Evolutionary conservation across 2,113 vertebrate species (phyloP).

Genomic region (Sclerurus mexicanus): DNA sequence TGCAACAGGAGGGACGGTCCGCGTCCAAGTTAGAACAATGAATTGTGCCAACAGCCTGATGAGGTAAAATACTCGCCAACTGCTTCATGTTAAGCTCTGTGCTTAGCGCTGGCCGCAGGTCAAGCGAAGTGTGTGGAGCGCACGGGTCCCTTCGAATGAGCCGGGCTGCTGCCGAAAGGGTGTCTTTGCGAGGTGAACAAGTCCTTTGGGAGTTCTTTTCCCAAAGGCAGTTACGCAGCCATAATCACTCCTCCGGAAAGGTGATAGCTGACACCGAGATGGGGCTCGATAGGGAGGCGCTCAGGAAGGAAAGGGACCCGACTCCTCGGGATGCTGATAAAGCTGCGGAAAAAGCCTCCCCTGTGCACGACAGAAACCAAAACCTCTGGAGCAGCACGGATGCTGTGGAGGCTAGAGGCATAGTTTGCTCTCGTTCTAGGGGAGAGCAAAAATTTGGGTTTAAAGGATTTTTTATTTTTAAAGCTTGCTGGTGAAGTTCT

Average conservation of each 20-base stretch:
- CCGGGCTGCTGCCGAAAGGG: not conserved
- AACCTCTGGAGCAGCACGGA: not conserved
- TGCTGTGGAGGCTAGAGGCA: not conserved
- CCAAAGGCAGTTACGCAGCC: not conserved
- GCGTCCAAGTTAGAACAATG: not conserved
- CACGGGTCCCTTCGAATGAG: not conserved
- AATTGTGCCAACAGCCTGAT: not conserved
- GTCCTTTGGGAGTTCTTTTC: not conserved
- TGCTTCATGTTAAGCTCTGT: not conserved
- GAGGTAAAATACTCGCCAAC: not conserved
- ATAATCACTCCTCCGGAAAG: constrained; percentile 6
- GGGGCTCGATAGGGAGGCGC: not conserved
- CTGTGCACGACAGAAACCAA: not conserved
- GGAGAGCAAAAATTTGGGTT: not conserved
- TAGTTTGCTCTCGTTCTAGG: not conserved
- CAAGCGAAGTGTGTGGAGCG: not conserved
- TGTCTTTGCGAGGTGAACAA: not conserved
- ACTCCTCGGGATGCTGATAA: not conserved
- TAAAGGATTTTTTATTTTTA: not conserved
- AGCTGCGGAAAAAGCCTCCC: not conserved
- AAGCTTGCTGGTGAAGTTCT: not conserved
- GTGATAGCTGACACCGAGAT: not conserved
- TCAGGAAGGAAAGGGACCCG: constrained; percentile 7
- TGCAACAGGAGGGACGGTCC: not conserved
- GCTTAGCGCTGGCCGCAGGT: not conserved